Evolutionary conservation across 2,113 vertebrate species (phyloP), one percentile per base, ranked within the genome.

Genomic region (Aegithalos caudatus): DNA sequence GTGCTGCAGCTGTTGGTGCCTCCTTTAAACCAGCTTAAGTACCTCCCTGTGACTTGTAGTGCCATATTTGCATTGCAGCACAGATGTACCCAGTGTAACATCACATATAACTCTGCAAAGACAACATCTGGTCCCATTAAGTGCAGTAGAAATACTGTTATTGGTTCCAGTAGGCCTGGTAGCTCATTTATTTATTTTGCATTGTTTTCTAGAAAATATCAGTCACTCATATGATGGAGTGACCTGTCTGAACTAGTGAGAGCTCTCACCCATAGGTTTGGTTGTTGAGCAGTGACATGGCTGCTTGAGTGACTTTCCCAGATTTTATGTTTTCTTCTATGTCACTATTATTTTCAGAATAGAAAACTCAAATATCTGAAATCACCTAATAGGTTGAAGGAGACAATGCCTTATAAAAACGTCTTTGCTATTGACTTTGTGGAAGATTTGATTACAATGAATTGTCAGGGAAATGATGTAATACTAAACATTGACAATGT

Each of bases 351-450:
- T 78, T 83, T 78, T 76, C 70, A 58, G 71, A 57, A 47, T 22
- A 69, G 60, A 74, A 88, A 88, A 91, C 40, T 79, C 53, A 79
- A 89, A 96, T 82, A 90, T 82, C 76, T 93, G 89, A 91, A 79
- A 89, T 85, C 78, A 51, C 37, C n/a, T 86, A 84, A 81, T 53
- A 60, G 57, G 47, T 24, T 61, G 90, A 85, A 66, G 58, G 91
- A 96, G 81, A 94, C 70, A 80, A 71, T 53, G 81, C 87, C 87
- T 94, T 85, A 78, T 91, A 92, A 97, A 96, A 95, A 84, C 71
- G 91, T 90, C 95, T 97, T 89, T 96, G 87, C 84, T 96, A 97
- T 97, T 70, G 96, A 95, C 92, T 96, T 88, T 77, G 80, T 67
- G 70, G 90, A 86, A 95, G 91, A 96, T 95, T 96, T 93, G 91